These are phyloP conservation scores for Dolichallabes microphthalmus DNA, from an alignment of 2,113 vertebrate genomes.

Conservation along the genomic window DNA sequence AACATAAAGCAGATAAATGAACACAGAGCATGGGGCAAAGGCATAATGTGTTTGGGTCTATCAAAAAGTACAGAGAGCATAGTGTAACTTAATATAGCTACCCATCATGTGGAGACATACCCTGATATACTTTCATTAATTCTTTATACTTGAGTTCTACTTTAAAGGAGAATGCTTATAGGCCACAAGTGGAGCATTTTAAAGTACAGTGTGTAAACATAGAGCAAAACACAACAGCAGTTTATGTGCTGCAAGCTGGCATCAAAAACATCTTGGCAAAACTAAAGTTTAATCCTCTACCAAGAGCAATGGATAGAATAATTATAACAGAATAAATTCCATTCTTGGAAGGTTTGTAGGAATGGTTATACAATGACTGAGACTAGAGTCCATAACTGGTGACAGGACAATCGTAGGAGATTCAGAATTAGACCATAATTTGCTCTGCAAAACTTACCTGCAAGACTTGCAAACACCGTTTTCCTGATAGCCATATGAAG, in stretches of 20 bases:
- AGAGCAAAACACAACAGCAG: background rate
- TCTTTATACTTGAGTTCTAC: background rate
- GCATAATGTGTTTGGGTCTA: background rate
- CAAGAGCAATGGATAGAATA: background rate
- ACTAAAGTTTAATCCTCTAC: background rate
- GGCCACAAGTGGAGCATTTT: background rate
- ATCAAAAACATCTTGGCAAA: background rate
- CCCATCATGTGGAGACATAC: background rate
- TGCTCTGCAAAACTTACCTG: constrained; percentile 57
- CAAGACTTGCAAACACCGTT: constrained; percentile 48
- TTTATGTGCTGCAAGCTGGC: background rate
- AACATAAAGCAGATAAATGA: background rate
- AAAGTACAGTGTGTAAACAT: background rate
- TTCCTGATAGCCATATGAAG: constrained; percentile 32
- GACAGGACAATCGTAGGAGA: background rate
- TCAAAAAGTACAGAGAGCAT: background rate
- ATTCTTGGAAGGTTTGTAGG: background rate
- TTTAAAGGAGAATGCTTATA: background rate
- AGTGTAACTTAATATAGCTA: background rate
- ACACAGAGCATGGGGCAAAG: background rate
- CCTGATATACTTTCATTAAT: background rate
- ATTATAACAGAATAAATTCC: background rate
- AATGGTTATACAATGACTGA: background rate
- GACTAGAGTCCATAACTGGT: background rate
- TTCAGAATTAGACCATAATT: background rate